These are phyloP conservation scores for Nebria salina DNA, from an alignment of 2,888 invertebrate species.

Conservation along the genomic window DNA sequence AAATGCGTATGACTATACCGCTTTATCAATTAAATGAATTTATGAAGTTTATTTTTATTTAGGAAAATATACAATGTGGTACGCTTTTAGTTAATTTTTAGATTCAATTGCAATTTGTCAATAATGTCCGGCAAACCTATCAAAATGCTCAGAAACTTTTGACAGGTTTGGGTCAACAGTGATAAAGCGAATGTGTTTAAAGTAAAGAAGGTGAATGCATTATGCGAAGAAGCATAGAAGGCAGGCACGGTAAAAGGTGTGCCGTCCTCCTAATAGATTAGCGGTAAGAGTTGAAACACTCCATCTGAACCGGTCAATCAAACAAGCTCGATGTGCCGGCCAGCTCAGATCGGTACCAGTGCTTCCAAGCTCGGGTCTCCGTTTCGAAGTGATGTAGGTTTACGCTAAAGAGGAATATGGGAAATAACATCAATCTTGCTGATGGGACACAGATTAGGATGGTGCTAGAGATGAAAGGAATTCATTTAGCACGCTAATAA, in stretches of 20 bases:
- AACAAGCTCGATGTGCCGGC: conserved; percentile 6
- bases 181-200: conserved; percentile 14
- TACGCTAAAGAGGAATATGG: conserved; percentile 23
- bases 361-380: not conserved
- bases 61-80: too few species aligned
- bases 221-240: not conserved
- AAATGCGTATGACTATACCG: too few species aligned
- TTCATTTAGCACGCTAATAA: conserved; percentile 43
- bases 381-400: not conserved
- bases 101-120: not conserved
- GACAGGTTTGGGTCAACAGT: conserved; percentile 26
- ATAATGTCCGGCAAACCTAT: conserved; percentile 8
- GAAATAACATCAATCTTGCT: conserved; percentile 39
- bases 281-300: conserved; percentile 33
- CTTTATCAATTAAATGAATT: too few species aligned
- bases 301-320: conserved; percentile 28
- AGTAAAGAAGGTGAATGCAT: conserved; percentile 23
- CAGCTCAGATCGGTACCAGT: not conserved
- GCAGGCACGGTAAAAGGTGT: not conserved
- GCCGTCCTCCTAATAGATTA: conserved; percentile 24
- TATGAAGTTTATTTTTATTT: too few species aligned
- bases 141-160: conserved; percentile 25
- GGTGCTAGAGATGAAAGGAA: conserved; percentile 42
- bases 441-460: conserved; percentile 44
- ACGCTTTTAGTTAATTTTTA: too few species aligned